phyloP scores from a whole-genome alignment of 2,113 vertebrate genomes.

The Cyanocitta stelleri region DNA sequence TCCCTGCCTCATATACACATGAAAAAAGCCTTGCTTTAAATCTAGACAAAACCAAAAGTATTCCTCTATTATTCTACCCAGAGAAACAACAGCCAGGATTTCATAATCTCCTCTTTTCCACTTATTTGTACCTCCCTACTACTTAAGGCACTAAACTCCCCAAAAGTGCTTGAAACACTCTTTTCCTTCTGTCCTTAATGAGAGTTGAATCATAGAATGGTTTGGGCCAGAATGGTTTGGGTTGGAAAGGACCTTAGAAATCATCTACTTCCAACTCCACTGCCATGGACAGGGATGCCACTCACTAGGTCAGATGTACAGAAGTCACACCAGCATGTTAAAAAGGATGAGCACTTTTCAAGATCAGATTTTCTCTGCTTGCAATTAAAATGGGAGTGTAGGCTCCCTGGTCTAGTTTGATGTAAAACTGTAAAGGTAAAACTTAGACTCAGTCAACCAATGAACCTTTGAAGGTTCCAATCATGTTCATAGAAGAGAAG shows the following conservation, averaged over 20 bases:
- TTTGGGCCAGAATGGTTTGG: background rate
- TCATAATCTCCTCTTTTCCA: background rate
- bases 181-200: background rate
- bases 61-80: background rate
- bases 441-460: background rate
- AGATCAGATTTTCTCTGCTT: background rate
- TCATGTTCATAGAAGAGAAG: conserved; percentile 10
- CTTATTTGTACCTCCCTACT: background rate
- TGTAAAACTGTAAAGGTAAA: background rate
- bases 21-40: background rate
- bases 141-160: background rate
- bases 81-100: background rate
- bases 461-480: background rate
- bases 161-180: background rate
- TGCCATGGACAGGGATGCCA: background rate
- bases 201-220: background rate
- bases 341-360: background rate
- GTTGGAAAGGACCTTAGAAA: background rate
- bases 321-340: background rate
- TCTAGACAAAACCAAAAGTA: background rate
- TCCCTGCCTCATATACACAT: background rate
- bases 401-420: background rate
- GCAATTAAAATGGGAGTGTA: background rate
- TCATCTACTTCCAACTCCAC: background rate
- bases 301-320: background rate